Conservation (phyloP, 2,113 vertebrate genomes). For the Aplodontia rufa region DNA sequence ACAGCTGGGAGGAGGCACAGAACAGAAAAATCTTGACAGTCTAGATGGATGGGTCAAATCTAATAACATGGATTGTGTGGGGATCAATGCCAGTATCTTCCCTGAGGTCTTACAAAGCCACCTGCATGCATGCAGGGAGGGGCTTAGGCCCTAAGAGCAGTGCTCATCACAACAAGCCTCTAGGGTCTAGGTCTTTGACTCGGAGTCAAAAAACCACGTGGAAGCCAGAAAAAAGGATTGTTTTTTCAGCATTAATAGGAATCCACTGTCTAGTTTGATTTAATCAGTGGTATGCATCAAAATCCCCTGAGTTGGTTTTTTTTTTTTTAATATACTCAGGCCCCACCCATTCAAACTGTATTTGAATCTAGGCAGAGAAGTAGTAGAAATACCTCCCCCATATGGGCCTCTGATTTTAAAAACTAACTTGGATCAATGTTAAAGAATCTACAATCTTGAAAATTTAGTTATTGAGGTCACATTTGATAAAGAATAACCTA, state of each 20-base stretch:
- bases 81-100: conserved; percentile 49
- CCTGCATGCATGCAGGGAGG: neutral
- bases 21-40: conserved; percentile 47
- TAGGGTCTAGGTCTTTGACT: conserved; percentile 26
- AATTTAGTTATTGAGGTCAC: conserved; percentile 9
- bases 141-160: neutral
- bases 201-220: neutral
- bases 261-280: neutral
- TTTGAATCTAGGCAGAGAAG: neutral
- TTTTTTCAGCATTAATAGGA: neutral
- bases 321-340: neutral
- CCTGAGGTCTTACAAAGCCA: conserved; percentile 43
- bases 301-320: neutral
- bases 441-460: neutral
- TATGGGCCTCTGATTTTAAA: neutral
- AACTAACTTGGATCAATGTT: neutral
- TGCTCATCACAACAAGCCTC: neutral
- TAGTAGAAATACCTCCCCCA: fast-evolving
- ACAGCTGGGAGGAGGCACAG: conserved; percentile 19
- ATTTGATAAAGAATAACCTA: neutral
- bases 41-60: conserved; percentile 58
- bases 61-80: neutral
- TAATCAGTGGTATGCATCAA: neutral
- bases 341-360: neutral
- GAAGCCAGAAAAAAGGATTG: neutral